phyloP scores from a whole-genome alignment of 2,888 invertebrate species.

The Lysandra bellargus region DNA sequence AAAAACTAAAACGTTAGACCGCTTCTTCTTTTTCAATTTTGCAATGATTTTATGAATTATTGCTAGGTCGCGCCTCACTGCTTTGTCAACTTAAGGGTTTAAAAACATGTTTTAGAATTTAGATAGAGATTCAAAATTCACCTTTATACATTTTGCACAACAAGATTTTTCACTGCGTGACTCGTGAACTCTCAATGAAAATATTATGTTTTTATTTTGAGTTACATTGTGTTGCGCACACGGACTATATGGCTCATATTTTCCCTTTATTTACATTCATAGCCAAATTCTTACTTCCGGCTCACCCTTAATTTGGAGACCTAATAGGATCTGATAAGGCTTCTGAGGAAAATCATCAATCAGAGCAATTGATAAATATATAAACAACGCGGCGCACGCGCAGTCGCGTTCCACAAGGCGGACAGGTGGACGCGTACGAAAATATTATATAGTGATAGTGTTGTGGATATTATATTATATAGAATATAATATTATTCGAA shows the following conservation, averaged over 20 bases:
- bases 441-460: background rate
- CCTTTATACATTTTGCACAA: too few relatives aligned
- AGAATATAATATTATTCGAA: background rate
- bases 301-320: background rate
- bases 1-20: too few relatives aligned
- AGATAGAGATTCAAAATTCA: too few relatives aligned
- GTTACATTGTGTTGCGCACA: too few relatives aligned
- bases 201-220: too few relatives aligned
- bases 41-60: too few relatives aligned
- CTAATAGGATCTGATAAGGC: background rate
- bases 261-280: background rate
- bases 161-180: too few relatives aligned
- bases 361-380: constrained; percentile 4
- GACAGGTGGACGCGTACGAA: background rate
- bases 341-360: background rate
- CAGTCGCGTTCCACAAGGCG: constrained; percentile 9
- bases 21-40: too few relatives aligned
- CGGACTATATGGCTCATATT: background rate
- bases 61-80: too few relatives aligned
- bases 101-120: too few relatives aligned
- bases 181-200: too few relatives aligned
- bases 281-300: background rate
- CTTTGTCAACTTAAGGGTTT: too few relatives aligned
- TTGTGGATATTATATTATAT: background rate
- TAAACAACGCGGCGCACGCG: background rate